phyloP scores from a whole-genome alignment of 2,888 invertebrate genomes.

The Microplitis deprimator region DNA sequence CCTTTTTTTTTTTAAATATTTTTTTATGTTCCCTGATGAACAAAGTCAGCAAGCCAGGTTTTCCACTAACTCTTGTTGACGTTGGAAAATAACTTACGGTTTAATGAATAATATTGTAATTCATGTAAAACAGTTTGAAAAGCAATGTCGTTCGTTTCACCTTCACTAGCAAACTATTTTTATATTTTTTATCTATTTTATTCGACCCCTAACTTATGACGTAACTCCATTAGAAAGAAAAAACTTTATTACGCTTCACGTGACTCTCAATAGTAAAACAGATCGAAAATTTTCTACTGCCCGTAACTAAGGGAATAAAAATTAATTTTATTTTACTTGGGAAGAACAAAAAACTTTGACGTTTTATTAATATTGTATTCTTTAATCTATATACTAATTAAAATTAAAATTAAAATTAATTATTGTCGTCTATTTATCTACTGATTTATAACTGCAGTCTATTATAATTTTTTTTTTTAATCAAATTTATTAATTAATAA shows the following conservation, averaged over 20 bases:
- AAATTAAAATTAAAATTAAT: neutral
- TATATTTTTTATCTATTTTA: conserved; percentile 10
- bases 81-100: conserved; percentile 13
- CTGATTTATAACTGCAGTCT: conserved; percentile 7
- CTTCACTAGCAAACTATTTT: neutral
- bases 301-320: neutral
- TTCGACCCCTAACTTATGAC: neutral
- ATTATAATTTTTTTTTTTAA: neutral
- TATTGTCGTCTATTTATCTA: neutral
- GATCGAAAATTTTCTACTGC: neutral
- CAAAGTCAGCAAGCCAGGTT: neutral
- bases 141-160: conserved; percentile 1
- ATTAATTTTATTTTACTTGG: neutral
- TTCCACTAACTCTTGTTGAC: conserved; percentile 18
- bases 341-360: neutral
- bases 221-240: neutral
- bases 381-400: neutral
- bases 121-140: conserved; percentile 28
- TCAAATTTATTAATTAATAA: too few relatives aligned
- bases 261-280: neutral
- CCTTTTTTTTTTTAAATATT: neutral
- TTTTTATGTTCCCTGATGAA: neutral
- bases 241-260: neutral
- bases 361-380: neutral
- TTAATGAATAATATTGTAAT: conserved; percentile 38